phyloP scores from a whole-genome alignment of 92 coral and sea anemone species.

The Parazoanthus atlanticus region DNA sequence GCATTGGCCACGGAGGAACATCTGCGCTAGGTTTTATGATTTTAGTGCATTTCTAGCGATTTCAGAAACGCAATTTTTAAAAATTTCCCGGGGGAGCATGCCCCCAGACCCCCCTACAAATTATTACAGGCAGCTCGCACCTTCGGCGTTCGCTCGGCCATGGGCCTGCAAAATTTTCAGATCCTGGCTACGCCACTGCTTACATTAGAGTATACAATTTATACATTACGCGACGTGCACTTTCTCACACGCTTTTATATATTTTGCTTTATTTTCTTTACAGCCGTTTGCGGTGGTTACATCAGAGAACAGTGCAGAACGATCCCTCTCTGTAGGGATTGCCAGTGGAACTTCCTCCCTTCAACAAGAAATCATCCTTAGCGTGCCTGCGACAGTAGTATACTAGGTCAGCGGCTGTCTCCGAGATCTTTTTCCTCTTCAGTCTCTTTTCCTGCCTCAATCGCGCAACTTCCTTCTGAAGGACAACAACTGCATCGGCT shows the following conservation, averaged over 20 bases:
- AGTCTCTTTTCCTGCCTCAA: slow-evolving; percentile 58
- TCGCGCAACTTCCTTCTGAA: slow-evolving; percentile 66
- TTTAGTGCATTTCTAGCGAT: too few relatives aligned
- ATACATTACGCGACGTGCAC: too few relatives aligned
- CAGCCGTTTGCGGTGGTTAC: slow-evolving; percentile 21
- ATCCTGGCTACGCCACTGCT: too few relatives aligned
- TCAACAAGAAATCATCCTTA: slow-evolving; percentile 60
- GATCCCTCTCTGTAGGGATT: slow-evolving; percentile 71
- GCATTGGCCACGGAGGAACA: too few relatives aligned
- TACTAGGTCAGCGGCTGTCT: slow-evolving; percentile 72
- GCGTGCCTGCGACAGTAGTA: slow-evolving; percentile 81
- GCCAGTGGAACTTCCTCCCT: slow-evolving; percentile 26
- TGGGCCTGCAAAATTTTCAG: too few relatives aligned
- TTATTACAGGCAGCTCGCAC: too few relatives aligned
- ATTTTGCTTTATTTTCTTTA: neutral
- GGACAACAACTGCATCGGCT: neutral
- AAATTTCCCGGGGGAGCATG: too few relatives aligned
- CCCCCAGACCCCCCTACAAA: too few relatives aligned
- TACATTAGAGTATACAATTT: too few relatives aligned
- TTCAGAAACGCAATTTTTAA: too few relatives aligned
- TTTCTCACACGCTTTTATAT: neutral
- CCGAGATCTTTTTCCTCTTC: slow-evolving; percentile 63
- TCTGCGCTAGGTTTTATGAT: too few relatives aligned
- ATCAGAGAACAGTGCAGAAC: slow-evolving; percentile 48
- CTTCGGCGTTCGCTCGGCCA: too few relatives aligned